A percentile compares a stretch with the other conserved stretches of the same genome.
phyloP scores from a whole-genome alignment of 1,140 invertebrate genomes.

The Lutraria rhynchaena region DNA sequence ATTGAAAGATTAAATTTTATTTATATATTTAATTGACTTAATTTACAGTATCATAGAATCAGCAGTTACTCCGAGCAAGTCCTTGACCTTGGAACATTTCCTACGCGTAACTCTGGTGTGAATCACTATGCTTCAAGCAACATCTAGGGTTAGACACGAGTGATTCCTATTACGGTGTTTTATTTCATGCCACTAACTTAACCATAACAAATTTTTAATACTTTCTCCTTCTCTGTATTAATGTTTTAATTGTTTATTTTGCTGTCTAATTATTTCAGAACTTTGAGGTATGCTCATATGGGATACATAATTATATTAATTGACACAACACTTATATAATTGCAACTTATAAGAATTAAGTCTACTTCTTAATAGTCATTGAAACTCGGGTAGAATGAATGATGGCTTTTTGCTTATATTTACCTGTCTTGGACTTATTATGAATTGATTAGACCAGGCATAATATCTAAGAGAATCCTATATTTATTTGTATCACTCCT shows the following conservation, averaged over 20 bases:
- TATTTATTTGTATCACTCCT: no score
- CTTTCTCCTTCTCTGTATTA: background rate
- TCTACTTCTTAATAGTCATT: no score
- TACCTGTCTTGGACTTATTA: no score
- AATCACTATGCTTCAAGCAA: constrained; percentile 49
- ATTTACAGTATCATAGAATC: constrained; percentile 47
- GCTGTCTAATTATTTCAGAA: constrained; percentile 8
- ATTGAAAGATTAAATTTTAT: no score
- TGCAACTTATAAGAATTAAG: no score
- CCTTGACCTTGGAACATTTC: constrained; percentile 45
- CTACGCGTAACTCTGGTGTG: constrained; percentile 26
- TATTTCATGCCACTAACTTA: background rate
- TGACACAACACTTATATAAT: no score
- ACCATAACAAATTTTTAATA: background rate
- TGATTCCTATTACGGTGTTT: background rate
- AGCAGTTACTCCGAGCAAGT: constrained; percentile 54
- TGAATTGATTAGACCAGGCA: no score
- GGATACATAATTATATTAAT: no score
- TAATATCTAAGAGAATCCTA: no score
- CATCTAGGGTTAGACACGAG: constrained; percentile 38
- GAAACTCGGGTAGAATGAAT: no score
- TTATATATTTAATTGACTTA: no score
- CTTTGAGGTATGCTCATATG: constrained; percentile 12
- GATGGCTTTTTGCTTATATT: no score
- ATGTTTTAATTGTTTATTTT: constrained; percentile 8